Conservation (phyloP, 2,113 vertebrate genomes). For the Oreochromis aureus region DNA sequence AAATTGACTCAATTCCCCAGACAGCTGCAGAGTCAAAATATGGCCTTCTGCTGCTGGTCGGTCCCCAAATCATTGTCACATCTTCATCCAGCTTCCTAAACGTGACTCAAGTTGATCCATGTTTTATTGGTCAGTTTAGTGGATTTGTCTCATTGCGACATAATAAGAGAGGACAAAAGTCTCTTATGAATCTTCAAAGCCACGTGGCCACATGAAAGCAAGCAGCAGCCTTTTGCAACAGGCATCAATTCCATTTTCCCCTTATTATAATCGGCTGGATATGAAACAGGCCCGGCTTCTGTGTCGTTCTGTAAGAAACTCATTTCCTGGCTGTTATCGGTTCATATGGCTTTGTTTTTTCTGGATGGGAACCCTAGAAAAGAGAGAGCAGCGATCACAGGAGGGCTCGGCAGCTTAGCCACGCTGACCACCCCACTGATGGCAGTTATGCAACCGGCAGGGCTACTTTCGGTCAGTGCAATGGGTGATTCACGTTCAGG, state of each 20-base stretch:
- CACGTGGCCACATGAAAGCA: slow-evolving; percentile 42
- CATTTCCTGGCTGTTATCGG: slow-evolving; percentile 57
- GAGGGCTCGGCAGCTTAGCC: slow-evolving; percentile 36
- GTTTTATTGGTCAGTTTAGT: slow-evolving; percentile 46
- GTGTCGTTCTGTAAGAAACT: slow-evolving; percentile 28
- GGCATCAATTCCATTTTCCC: slow-evolving; percentile 27
- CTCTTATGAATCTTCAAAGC: slow-evolving; percentile 49
- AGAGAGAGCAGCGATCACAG: slow-evolving; percentile 26
- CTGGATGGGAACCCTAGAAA: slow-evolving; percentile 18
- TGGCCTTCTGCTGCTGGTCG: background rate
- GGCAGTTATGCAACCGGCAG: slow-evolving; percentile 40
- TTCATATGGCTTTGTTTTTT: slow-evolving; percentile 48
- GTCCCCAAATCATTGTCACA: slow-evolving; percentile 22
- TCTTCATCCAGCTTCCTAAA: slow-evolving; percentile 24
- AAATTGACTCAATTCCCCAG: background rate
- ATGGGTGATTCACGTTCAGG: slow-evolving; percentile 23
- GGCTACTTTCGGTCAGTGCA: slow-evolving; percentile 37
- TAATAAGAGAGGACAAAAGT: slow-evolving; percentile 55
- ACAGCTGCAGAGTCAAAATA: background rate
- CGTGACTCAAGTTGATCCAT: slow-evolving; percentile 17
- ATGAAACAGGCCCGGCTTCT: slow-evolving; percentile 33
- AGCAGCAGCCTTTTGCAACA: slow-evolving; percentile 2
- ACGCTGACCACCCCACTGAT: slow-evolving; percentile 21
- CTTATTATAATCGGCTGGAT: slow-evolving; percentile 24
- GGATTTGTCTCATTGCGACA: slow-evolving; percentile 22